A percentile compares a stretch with the other conserved stretches of the same genome.
These are phyloP conservation scores for Syrmaticus mikado DNA, from an alignment of 2,113 vertebrate species.

Conservation along the genomic window DNA sequence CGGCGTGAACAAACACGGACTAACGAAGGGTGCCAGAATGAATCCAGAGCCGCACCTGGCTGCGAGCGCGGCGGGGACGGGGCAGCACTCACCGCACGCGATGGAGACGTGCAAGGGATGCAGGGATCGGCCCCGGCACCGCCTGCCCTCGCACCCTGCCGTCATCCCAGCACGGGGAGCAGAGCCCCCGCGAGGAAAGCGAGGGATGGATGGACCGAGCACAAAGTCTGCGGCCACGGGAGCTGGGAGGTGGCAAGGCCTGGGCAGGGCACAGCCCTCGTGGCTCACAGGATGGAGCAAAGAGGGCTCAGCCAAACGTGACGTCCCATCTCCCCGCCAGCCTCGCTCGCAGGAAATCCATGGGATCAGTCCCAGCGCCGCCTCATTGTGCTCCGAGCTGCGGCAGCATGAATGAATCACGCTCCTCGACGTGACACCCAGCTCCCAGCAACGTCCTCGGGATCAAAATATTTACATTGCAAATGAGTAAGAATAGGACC, in stretches of 20 bases:
- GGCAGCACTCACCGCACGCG: not conserved
- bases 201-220: not conserved
- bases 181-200: not conserved
- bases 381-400: slow-evolving; percentile 37
- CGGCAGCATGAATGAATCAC: slow-evolving; percentile 70
- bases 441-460: slow-evolving; percentile 49
- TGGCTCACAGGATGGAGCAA: not conserved
- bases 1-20: slow-evolving; percentile 51
- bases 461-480: slow-evolving; percentile 64
- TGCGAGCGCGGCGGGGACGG: not conserved
- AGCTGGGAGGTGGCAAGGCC: not conserved
- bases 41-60: slow-evolving; percentile 47
- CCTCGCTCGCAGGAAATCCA: slow-evolving; percentile 51
- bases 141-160: not conserved
- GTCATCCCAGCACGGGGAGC: not conserved
- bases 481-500: slow-evolving; percentile 28
- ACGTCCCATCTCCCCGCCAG: slow-evolving; percentile 55
- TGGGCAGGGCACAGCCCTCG: not conserved
- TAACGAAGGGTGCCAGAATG: slow-evolving; percentile 35
- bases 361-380: slow-evolving; percentile 55
- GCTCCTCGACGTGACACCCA: slow-evolving; percentile 42
- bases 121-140: not conserved
- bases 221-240: not conserved
- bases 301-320: slow-evolving; percentile 25
- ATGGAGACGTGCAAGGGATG: rapidly evolving